Conservation (phyloP, 2,888 invertebrate species). For the Phortica okadai region DNA sequence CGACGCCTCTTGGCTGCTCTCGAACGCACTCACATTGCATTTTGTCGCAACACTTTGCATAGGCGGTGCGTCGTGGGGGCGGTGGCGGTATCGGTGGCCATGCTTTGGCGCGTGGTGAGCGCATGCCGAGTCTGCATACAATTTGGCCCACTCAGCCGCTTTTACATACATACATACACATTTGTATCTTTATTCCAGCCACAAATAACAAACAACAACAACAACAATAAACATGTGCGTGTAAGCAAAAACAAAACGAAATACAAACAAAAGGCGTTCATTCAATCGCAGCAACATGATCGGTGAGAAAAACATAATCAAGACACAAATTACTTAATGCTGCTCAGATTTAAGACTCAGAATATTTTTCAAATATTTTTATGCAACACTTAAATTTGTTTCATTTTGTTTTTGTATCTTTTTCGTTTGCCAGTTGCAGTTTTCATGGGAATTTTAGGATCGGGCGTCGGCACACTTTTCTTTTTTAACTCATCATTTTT, state of each 20-base stretch:
- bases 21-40: conserved; percentile 10
- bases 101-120: no score
- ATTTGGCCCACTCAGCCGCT: conserved; percentile 31
- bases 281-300: no score
- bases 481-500: no score
- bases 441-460: no score
- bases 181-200: conserved; percentile 10
- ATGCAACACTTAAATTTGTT: neutral
- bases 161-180: neutral
- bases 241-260: conserved; percentile 42
- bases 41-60: conserved; percentile 49
- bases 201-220: conserved; percentile 5
- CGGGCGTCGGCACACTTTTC: no score
- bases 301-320: conserved; percentile 22
- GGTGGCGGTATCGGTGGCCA: no score
- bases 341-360: neutral
- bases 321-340: neutral
- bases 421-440: no score
- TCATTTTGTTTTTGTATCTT: neutral
- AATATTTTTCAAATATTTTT: neutral
- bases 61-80: conserved; percentile 56
- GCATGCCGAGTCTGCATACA: conserved; percentile 4
- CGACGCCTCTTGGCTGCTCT: neutral
- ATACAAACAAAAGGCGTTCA: conserved; percentile 39
- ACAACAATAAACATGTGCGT: conserved; percentile 41